Base-by-base conservation (phyloP, 2,888 invertebrate genomes). In the Hemithea aestivaria region DNA sequence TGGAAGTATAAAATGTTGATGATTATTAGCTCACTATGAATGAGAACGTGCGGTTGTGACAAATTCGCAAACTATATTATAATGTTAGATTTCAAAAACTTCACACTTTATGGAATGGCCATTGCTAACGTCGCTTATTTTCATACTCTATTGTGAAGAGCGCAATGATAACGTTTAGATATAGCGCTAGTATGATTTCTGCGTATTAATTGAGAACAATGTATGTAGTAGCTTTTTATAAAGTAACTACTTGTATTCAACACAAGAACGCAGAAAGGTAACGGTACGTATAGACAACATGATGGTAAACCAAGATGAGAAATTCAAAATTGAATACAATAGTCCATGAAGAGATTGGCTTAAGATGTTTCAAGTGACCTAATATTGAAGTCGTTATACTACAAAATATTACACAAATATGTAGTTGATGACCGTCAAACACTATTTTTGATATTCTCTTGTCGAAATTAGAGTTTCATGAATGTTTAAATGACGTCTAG, bases 361-460 rank as follows among this genome's bases (percentile, higher is more conserved):
- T 72, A 71, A 67, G 66, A 66, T 66, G 69, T 78, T 78, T 73
- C 71, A 72, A 73, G 73, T 76, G 81, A 79, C 76, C 74, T 80
- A 76, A 62, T 69, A 12, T 63, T 71, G 66, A 65, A 57, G 78
- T 76, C 78, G 66, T 73, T 73, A 76, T 72, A 73, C 68, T 76
- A 77, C 80, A 78, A 68, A 61, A 73, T 75, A 73, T 78, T 77
- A 79, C 74, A 66, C 83, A 82, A 75, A 81, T 33, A 75, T 73
- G 74, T 83, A 81, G 76, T 58, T 66, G 73, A 72, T 65, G 69
- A 67, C 74, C 69, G 78, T 80, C 73, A 76, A 78, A 79, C 82
- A 83, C 85, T 87, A 87, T 87, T 87, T 87, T 87, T 87, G 87
- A 87, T 87, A 87, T 81, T 73, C 81, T 87, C 87, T 87, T 87